Conservation (phyloP, 1,140 invertebrate genomes). For the Metaphire vulgaris region DNA sequence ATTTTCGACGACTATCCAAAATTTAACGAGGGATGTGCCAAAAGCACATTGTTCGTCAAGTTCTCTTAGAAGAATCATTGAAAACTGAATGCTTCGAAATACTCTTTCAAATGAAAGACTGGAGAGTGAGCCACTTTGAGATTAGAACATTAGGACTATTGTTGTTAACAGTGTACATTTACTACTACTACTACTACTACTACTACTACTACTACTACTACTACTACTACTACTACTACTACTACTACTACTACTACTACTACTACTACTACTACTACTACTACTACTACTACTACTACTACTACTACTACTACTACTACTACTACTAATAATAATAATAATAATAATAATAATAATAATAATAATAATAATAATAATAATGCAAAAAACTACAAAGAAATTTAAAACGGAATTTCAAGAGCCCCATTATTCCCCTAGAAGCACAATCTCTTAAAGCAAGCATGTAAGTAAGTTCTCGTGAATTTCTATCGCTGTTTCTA, state of each 20-base stretch:
- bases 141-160: too few species aligned
- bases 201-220: conserved; percentile 1
- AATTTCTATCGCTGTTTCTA: neutral
- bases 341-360: neutral
- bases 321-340: neutral
- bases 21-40: too few species aligned
- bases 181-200: neutral
- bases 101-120: too few species aligned
- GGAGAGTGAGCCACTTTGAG: too few species aligned
- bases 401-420: too few species aligned
- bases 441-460: neutral
- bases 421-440: neutral
- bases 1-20: too few species aligned
- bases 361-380: neutral
- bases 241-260: conserved; percentile 2
- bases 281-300: conserved; percentile 2
- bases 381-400: too few species aligned
- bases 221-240: conserved; percentile 2
- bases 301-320: conserved; percentile 2
- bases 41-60: too few species aligned
- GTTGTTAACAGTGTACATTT: too few species aligned
- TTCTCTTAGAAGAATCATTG: too few species aligned
- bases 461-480: too few species aligned
- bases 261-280: conserved; percentile 3
- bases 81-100: too few species aligned